A percentile compares a stretch with the other conserved stretches of the same genome.
phyloP scores from a whole-genome alignment of 1,140 invertebrate species.

The Drosophila ficusphila region DNA sequence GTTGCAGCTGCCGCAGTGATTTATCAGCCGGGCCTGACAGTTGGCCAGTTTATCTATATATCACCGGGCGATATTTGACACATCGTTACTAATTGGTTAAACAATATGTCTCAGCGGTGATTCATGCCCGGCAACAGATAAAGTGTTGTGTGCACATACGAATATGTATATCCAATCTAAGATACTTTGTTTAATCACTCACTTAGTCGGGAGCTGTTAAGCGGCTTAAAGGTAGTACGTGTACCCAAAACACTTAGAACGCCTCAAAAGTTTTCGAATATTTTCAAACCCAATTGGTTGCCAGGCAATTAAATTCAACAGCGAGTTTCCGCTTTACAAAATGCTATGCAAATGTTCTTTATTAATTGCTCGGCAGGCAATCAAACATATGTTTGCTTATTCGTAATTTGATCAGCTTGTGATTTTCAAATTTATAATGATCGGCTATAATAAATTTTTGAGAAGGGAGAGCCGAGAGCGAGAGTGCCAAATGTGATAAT shows the following conservation, averaged over 20 bases:
- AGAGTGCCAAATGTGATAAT: slow-evolving; percentile 66
- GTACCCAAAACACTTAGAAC: background rate
- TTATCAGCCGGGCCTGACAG: slow-evolving; percentile 50
- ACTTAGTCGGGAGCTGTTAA: slow-evolving; percentile 30
- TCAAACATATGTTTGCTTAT: slow-evolving; percentile 55
- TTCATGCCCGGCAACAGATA: slow-evolving; percentile 31
- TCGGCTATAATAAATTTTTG: slow-evolving; percentile 20
- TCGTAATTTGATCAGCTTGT: slow-evolving; percentile 50
- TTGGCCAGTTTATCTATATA: slow-evolving; percentile 48
- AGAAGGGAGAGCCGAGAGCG: background rate
- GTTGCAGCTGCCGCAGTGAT: slow-evolving; percentile 39
- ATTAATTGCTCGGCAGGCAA: slow-evolving; percentile 48
- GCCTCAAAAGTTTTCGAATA: slow-evolving; percentile 12
- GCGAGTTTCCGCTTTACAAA: slow-evolving; percentile 52
- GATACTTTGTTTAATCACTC: slow-evolving; percentile 26
- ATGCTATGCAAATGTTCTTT: slow-evolving; percentile 61
- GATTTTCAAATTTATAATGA: slow-evolving; percentile 27
- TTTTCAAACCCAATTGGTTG: background rate
- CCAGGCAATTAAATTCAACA: slow-evolving; percentile 16
- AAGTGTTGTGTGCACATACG: slow-evolving; percentile 13
- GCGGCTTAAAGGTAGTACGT: slow-evolving; percentile 9
- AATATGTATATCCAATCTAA: background rate
- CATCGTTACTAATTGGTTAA: slow-evolving; percentile 75
- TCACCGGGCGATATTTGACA: slow-evolving; percentile 64
- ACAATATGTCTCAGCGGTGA: slow-evolving; percentile 67